These are phyloP conservation scores for Taxidea taxus DNA, from an alignment of 2,113 vertebrate genomes.

Conservation along the genomic window DNA sequence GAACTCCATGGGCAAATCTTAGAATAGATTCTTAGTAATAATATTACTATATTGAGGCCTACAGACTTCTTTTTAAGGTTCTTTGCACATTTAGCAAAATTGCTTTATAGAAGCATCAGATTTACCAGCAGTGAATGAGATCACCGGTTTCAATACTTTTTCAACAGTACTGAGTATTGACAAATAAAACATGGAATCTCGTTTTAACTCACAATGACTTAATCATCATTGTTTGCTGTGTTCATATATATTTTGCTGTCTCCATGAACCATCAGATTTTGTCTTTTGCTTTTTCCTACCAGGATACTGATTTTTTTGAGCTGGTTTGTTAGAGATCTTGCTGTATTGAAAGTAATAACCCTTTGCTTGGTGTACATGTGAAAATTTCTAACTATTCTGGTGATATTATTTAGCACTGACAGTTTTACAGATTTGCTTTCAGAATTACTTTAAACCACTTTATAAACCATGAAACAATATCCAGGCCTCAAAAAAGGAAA, in stretches of 20 bases:
- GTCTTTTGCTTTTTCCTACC: not conserved
- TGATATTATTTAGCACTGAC: not conserved
- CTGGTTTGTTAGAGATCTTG: not conserved
- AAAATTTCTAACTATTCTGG: not conserved
- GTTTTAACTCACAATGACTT: not conserved
- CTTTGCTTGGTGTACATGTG: not conserved
- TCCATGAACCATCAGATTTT: not conserved
- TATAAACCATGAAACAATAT: not conserved
- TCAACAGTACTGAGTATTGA: not conserved
- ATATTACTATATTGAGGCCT: not conserved
- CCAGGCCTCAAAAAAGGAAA: not conserved
- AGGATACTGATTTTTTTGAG: not conserved
- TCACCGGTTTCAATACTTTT: not conserved
- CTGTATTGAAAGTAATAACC: not conserved
- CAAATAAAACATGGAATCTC: not conserved
- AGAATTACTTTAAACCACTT: not conserved
- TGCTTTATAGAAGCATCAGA: not conserved
- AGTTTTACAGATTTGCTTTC: not conserved
- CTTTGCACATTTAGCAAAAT: not conserved
- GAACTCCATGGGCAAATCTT: not conserved
- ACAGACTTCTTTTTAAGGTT: not conserved
- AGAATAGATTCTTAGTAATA: not conserved
- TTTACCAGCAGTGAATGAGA: not conserved
- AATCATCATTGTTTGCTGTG: not conserved
- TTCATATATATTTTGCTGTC: constrained; percentile 16